Percentiles rank a stretch among this genome's conserved stretches.
Evolutionary conservation across 2,797 vertebrate genomes (phyloP).

Genomic region (Nannoperca obscura): DNA sequence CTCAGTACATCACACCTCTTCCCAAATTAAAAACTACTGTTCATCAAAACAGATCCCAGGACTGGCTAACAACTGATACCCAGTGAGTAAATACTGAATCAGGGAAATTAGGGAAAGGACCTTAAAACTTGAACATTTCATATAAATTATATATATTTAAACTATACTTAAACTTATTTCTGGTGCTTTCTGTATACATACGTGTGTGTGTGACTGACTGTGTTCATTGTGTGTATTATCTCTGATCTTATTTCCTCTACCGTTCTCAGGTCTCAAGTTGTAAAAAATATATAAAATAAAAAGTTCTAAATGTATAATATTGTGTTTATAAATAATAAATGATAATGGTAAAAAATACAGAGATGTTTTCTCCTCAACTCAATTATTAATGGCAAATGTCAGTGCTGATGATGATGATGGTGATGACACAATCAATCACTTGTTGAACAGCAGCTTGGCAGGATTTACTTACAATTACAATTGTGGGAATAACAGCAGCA

Average conservation of each 20-base stretch:
- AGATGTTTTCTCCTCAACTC: not conserved
- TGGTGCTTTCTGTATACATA: not conserved
- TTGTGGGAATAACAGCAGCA: not conserved
- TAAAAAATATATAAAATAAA: not conserved
- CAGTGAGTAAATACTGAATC: not conserved
- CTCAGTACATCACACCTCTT: not conserved
- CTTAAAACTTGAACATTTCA: not conserved
- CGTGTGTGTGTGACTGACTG: not conserved
- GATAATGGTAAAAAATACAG: not conserved
- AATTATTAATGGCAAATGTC: not conserved
- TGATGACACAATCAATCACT: not conserved
- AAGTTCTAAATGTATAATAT: not conserved
- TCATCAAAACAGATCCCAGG: not conserved
- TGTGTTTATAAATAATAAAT: not conserved
- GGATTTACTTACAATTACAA: not conserved
- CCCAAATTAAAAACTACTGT: too few relatives aligned
- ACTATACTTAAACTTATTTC: not conserved
- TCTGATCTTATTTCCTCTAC: not conserved
- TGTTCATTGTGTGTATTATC: not conserved
- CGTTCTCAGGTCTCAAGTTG: not conserved
- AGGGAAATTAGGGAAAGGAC: not conserved
- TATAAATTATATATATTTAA: not conserved
- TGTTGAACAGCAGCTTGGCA: not conserved
- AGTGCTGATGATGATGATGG: not conserved
- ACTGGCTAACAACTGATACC: not conserved